Percentiles rank a stretch among this genome's conserved stretches.
These are phyloP conservation scores for Cinara cedri DNA, from an alignment of 2,888 invertebrate genomes.

Conservation along the genomic window DNA sequence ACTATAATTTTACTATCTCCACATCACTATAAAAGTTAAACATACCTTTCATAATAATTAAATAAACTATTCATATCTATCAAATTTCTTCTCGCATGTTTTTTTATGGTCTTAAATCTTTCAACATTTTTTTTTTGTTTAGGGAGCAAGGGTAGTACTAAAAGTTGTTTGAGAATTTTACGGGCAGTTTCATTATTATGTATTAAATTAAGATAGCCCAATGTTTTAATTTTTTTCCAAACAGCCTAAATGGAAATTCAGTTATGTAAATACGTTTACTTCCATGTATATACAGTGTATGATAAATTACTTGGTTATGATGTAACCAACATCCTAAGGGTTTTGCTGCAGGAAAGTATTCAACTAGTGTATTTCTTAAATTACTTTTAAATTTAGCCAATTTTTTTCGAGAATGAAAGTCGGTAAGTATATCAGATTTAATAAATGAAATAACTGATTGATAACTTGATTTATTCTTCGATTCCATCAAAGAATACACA, in stretches of 20 bases:
- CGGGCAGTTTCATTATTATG: background rate
- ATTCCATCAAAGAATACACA: background rate
- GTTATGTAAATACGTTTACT: conserved; percentile 1
- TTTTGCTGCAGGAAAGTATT: background rate
- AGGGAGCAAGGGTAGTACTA: background rate
- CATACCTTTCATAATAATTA: no score
- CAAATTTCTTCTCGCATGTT: no score
- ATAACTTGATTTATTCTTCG: background rate
- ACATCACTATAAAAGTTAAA: no score
- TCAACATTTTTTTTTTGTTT: background rate
- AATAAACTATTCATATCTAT: no score
- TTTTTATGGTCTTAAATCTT: no score
- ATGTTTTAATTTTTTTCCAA: background rate
- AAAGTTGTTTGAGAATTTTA: background rate
- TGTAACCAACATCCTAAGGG: conserved; percentile 1
- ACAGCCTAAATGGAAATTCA: conserved; percentile 2
- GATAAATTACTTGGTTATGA: background rate
- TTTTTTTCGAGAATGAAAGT: background rate
- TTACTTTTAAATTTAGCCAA: background rate
- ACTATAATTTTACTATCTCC: no score
- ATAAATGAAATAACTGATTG: background rate
- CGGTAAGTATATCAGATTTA: background rate
- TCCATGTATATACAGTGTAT: background rate
- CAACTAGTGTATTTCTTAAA: background rate
- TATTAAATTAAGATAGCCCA: background rate